Percentiles rank a stretch among this genome's conserved stretches.
Evolutionary conservation across 2,888 invertebrate genomes (phyloP).

Genomic region (Tipula vernalis): DNA sequence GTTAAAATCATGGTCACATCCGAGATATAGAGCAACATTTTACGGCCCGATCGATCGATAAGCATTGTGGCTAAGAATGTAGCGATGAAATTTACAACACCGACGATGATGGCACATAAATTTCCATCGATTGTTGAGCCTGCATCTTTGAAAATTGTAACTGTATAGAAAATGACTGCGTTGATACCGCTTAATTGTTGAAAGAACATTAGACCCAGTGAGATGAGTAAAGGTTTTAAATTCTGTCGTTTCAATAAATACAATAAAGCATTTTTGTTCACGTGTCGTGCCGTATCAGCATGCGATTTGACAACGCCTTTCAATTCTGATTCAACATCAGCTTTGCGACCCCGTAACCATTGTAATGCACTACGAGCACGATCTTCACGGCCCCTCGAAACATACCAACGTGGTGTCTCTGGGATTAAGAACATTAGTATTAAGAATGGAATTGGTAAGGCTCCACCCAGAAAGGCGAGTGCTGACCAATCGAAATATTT

Average conservation of each 20-base stretch:
- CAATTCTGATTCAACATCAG: slow-evolving; percentile 66
- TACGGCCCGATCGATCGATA: slow-evolving; percentile 82
- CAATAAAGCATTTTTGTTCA: slow-evolving; percentile 43
- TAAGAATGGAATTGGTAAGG: slow-evolving; percentile 65
- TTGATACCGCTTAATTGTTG: slow-evolving; percentile 94
- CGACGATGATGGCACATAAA: slow-evolving; percentile 72
- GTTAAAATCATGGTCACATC: slow-evolving; percentile 65
- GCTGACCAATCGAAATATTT: slow-evolving; percentile 66
- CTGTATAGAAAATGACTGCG: slow-evolving; percentile 89
- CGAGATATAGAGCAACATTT: slow-evolving; percentile 74
- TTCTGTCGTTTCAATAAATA: slow-evolving; percentile 58
- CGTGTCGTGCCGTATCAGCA: slow-evolving; percentile 50
- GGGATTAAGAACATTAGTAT: slow-evolving; percentile 71
- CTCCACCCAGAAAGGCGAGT: slow-evolving; percentile 66
- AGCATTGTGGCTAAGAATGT: slow-evolving; percentile 76
- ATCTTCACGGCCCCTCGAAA: slow-evolving; percentile 61
- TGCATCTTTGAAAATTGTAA: slow-evolving; percentile 70
- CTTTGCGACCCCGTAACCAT: slow-evolving; percentile 69
- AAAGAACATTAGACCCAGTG: slow-evolving; percentile 84
- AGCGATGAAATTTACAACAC: slow-evolving; percentile 76
- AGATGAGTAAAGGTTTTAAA: slow-evolving; percentile 65
- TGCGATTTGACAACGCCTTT: slow-evolving; percentile 59
- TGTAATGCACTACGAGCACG: slow-evolving; percentile 64
- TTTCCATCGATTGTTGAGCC: slow-evolving; percentile 68
- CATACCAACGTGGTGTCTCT: slow-evolving; percentile 87